Base-by-base conservation (phyloP, 53 echinoderm and acorn worm species). In the Henricia sp. region DNA sequence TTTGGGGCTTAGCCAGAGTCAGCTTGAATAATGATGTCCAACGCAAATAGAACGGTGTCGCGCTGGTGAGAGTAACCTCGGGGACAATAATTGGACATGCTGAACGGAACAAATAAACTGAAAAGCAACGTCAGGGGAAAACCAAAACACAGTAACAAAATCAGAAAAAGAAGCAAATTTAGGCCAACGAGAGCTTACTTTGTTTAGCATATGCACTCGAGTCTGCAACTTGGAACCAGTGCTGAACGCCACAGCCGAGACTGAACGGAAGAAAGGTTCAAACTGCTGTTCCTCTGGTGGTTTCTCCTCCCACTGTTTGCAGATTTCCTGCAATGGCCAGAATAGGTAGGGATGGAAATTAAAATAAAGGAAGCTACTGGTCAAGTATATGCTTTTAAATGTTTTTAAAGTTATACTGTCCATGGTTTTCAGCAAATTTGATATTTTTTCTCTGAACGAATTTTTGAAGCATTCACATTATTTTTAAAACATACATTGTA, bases 171-270 rank as follows among this genome's bases (percentile, higher is more conserved):
- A n/a, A n/a, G n/a, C n/a, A n/a, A n/a, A n/a, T n/a, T 62, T 42
- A 3, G 80, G 33, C 46, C 80, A 80, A 63, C 64, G 80, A 80
- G 80, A 64, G 56, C 93, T 91, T 88, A 97, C 99, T 92, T 92
- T 91, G 70, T 97, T 97, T 29, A 97, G 90, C 94, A 97, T 94
- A 62, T 97, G 92, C 44, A 97, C 99, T 33, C 99, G 83, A 6
- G 99, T 94, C 68, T 97, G 94, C 32, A 97, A 94, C 41, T 85
- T 94, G 29, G 65, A 44, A 16, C 99, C 99, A 0, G 99, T 94
- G 50, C 94, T 94, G 86, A 83, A 86, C 1, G 99, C 99, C 34
- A 92, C 94, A 1, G 99, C 99, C 10, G 94, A 94, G 52, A 97
- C 92, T 0, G 94, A 90, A 0, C 99, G 77, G 62, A 78, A 94